Evolutionary conservation across 2,888 invertebrate genomes (phyloP).

Genomic region (Eumacrocentrus americanus): DNA sequence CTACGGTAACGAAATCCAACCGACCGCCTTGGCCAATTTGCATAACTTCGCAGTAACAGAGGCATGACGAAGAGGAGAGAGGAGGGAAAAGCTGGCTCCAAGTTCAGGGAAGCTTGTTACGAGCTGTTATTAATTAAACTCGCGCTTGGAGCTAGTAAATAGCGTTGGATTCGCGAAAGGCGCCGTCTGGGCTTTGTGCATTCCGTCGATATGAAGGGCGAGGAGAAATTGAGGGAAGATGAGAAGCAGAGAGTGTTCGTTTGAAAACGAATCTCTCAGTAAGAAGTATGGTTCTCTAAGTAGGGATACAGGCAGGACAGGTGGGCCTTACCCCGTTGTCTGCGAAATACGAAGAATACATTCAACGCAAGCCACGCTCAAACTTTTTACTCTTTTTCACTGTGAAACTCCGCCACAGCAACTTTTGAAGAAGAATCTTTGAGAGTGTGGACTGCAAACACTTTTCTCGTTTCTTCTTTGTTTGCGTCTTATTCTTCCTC

Average conservation of each 20-base stretch:
- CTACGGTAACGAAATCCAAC: slow-evolving; percentile 24
- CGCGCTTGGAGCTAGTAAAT: slow-evolving; percentile 19
- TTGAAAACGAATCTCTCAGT: no score
- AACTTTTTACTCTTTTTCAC: background rate
- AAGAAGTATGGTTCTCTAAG: no score
- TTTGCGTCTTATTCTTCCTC: background rate
- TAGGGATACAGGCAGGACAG: no score
- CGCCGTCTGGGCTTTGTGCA: slow-evolving; percentile 16
- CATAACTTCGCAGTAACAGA: slow-evolving; percentile 27
- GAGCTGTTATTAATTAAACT: slow-evolving; percentile 35
- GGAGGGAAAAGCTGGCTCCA: slow-evolving; percentile 7
- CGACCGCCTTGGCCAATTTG: slow-evolving; percentile 25
- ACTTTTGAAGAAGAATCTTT: background rate
- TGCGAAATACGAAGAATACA: background rate
- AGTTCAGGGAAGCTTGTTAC: slow-evolving; percentile 29
- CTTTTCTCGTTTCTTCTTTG: background rate
- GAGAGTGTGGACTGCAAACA: background rate
- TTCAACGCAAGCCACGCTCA: background rate
- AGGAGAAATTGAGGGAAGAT: no score
- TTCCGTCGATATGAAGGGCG: slow-evolving; percentile 3
- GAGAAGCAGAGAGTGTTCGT: no score
- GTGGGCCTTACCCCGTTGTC: background rate
- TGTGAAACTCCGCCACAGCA: background rate
- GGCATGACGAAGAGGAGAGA: slow-evolving; percentile 12
- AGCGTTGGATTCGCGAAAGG: slow-evolving; percentile 18